Conservation (phyloP, 2,888 invertebrate genomes). For the Archips xylosteana region DNA sequence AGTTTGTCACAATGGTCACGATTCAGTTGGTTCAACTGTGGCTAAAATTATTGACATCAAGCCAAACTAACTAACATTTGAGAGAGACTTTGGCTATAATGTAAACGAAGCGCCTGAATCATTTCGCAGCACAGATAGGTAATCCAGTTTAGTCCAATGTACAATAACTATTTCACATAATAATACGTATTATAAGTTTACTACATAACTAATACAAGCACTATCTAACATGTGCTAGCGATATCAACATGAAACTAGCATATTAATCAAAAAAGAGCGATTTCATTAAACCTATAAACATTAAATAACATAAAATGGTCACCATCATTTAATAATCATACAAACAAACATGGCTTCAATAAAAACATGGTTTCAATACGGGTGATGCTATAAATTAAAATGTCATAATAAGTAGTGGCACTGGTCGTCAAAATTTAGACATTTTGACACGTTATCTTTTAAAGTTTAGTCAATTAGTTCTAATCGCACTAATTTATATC, state of each 20-base stretch:
- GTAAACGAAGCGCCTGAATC: neutral
- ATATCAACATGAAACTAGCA: slow-evolving; percentile 50
- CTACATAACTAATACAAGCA: slow-evolving; percentile 54
- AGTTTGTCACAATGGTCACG: too few species aligned
- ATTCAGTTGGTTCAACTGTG: too few species aligned
- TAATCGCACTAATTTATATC: neutral
- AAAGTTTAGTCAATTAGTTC: neutral
- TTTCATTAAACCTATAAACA: slow-evolving; percentile 17
- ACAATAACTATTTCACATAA: neutral
- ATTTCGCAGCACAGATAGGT: neutral
- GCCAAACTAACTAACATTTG: too few species aligned
- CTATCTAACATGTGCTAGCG: slow-evolving; percentile 57
- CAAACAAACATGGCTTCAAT: neutral
- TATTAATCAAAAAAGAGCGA: slow-evolving; percentile 25
- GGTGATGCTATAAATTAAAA: neutral
- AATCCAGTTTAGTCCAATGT: neutral
- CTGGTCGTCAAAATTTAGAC: neutral
- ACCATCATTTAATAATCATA: neutral
- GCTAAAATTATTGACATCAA: too few species aligned
- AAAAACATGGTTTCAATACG: neutral
- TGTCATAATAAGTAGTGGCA: neutral
- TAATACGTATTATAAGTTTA: slow-evolving; percentile 48
- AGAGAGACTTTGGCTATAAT: neutral
- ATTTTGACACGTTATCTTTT: neutral
- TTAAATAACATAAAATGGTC: neutral